A percentile compares a stretch with the other conserved stretches of the same genome.
These are phyloP conservation scores for Rhagoletis pomonella DNA, from an alignment of 1,140 invertebrate species.

Conservation along the genomic window DNA sequence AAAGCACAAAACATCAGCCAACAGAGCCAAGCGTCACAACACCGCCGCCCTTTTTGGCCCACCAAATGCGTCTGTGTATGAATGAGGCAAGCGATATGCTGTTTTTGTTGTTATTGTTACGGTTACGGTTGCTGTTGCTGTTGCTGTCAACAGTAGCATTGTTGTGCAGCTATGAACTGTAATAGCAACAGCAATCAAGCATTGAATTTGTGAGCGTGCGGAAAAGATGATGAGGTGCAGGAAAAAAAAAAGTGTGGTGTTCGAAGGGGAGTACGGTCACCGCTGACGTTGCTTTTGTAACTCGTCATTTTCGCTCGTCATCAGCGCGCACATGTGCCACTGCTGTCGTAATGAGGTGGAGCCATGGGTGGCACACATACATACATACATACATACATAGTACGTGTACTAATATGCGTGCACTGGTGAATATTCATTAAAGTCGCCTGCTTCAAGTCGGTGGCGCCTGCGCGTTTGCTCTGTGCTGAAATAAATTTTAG, in stretches of 20 bases:
- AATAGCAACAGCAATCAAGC: conserved; percentile 34
- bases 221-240: conserved; percentile 3
- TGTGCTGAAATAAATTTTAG: neutral
- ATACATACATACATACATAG: neutral
- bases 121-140: neutral
- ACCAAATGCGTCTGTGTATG: neutral
- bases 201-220: conserved; percentile 22
- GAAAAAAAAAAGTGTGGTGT: too few relatives aligned
- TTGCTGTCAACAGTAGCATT: conserved; percentile 12
- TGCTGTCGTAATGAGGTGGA: conserved; percentile 23
- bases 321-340: conserved; percentile 20
- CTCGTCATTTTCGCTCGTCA: conserved; percentile 35
- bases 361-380: neutral
- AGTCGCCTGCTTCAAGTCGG: neutral
- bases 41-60: conserved; percentile 9
- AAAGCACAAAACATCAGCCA: conserved; percentile 17
- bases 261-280: neutral
- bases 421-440: neutral
- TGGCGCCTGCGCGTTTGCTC: conserved; percentile 32
- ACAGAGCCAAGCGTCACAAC: neutral
- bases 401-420: neutral
- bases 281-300: neutral
- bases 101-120: neutral
- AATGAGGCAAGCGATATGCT: neutral
- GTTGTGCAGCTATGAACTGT: conserved; percentile 8